phyloP scores from a whole-genome alignment of 23 tunicate genomes.

The Oikopleura dioica region DNA sequence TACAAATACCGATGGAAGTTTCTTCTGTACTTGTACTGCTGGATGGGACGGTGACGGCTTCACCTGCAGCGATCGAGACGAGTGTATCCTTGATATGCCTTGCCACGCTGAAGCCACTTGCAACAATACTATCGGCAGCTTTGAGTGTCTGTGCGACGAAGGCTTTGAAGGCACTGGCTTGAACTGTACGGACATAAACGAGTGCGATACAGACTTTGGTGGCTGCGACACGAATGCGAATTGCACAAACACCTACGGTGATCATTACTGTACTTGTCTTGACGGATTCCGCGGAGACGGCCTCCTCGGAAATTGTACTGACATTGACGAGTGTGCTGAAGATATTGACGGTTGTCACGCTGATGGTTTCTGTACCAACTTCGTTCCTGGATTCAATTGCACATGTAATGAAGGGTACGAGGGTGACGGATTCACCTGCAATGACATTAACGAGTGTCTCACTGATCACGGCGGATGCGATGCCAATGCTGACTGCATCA shows the following conservation, averaged over 20 bases:
- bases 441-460: not conserved
- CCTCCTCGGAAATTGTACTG: constrained; percentile 1
- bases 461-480: not conserved
- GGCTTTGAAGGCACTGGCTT: not conserved
- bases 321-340: constrained; percentile 63
- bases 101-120: not conserved
- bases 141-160: not conserved
- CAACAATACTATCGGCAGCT: constrained; percentile 2
- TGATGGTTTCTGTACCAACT: constrained; percentile 33
- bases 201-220: not conserved
- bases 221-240: not conserved
- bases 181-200: not conserved
- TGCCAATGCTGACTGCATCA: not conserved
- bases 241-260: not conserved
- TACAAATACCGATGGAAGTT: constrained; percentile 16
- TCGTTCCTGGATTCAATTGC: constrained; percentile 28
- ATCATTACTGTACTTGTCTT: not conserved
- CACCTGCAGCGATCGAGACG: too few species aligned
- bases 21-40: constrained; percentile 17
- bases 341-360: constrained; percentile 43
- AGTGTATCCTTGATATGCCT: not conserved
- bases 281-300: not conserved
- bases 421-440: not conserved
- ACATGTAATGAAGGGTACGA: not conserved
- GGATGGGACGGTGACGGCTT: constrained; percentile 27